Base-by-base conservation (phyloP, 2,888 invertebrate species). In the Amblyjoppa proteus region DNA sequence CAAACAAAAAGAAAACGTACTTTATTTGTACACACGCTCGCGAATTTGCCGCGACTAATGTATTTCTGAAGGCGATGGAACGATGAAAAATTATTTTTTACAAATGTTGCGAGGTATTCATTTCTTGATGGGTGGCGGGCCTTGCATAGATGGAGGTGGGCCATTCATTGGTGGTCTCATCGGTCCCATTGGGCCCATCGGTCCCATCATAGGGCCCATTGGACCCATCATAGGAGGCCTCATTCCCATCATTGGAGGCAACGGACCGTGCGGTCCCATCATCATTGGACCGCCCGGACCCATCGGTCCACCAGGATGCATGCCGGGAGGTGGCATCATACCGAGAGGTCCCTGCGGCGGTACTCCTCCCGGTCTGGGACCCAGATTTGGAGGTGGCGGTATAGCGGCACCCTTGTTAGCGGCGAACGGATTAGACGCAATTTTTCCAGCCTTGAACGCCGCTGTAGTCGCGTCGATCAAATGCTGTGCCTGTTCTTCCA, bases 401-500 rank as follows among this genome's bases (percentile, higher is more conserved):
- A 98, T 97, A 0, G 97, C 96, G 7, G 97, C 97, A 34, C 97
- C 97, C 71, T 95, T 94, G 89, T 96, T 96, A 3, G 95, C 95
- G 3, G 97, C 97, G 91, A 98, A 98, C 71, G 98, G 98, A 95
- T 98, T 98, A 83, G 97, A 97, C 9, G 97, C 97, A 86, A 99
- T 98, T 95, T 99, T 99, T 61, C 99, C 99, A 64, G 99, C 99
- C 94, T 99, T 99, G 93, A 98, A 99, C 0, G 99, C 99, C 9
- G 99, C 99, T 78, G 99, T 98, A 38, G 98, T 98, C n/a, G 98
- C 98, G 94, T 99, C 99, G 88, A 99, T 99, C 78, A 99, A 95
- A 94, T 98, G 97, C 93, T 99, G 99, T 0, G 99, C 99, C 95
- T 99, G 99, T 94, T 99, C 99, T 94, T 99, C 99, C 98, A 99